A percentile compares a stretch with the other conserved stretches of the same genome.
Evolutionary conservation across 2,888 invertebrate species (phyloP).

Genomic region (Acrocyrtus sp.): DNA sequence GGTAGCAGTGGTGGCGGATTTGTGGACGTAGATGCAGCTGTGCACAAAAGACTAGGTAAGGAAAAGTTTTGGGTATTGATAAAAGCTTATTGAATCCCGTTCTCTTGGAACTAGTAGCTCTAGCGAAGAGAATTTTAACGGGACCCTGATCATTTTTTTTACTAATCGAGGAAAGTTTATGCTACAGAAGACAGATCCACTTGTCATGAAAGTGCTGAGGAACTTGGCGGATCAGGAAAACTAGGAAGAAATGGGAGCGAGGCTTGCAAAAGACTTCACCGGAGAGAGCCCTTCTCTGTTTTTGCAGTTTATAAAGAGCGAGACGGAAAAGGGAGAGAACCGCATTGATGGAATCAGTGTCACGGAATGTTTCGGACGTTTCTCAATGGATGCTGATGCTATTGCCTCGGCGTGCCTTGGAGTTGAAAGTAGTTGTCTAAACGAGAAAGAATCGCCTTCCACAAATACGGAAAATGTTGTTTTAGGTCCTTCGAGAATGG

Average conservation of each 20-base stretch:
- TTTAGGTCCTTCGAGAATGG: constrained; percentile 25
- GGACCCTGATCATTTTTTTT: constrained; percentile 51
- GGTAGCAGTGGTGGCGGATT: constrained; percentile 1
- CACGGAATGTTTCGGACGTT: constrained; percentile 53
- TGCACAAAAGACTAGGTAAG: constrained; percentile 13
- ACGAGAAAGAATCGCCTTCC: constrained; percentile 65
- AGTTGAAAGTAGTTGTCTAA: constrained; percentile 65
- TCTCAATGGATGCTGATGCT: constrained; percentile 63
- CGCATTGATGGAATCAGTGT: constrained; percentile 39
- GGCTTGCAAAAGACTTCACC: constrained; percentile 11
- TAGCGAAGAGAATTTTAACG: constrained; percentile 32
- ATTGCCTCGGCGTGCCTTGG: constrained; percentile 68
- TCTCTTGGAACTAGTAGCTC: constrained; percentile 41
- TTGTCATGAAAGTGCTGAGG: constrained; percentile 44
- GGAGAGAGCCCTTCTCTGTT: constrained; percentile 39
- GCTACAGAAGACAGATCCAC: constrained; percentile 38
- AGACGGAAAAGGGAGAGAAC: constrained; percentile 26
- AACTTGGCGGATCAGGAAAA: constrained; percentile 29
- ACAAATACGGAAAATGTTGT: constrained; percentile 57
- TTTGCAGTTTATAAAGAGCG: constrained; percentile 39
- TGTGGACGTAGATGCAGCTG: background rate
- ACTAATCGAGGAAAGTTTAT: constrained; percentile 23
- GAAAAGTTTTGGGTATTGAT: constrained; percentile 28
- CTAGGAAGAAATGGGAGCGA: constrained; percentile 45
- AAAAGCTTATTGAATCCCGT: constrained; percentile 31